These are phyloP conservation scores for Enteromius viviparus DNA, from an alignment of 2,797 vertebrate genomes.

Conservation along the genomic window DNA sequence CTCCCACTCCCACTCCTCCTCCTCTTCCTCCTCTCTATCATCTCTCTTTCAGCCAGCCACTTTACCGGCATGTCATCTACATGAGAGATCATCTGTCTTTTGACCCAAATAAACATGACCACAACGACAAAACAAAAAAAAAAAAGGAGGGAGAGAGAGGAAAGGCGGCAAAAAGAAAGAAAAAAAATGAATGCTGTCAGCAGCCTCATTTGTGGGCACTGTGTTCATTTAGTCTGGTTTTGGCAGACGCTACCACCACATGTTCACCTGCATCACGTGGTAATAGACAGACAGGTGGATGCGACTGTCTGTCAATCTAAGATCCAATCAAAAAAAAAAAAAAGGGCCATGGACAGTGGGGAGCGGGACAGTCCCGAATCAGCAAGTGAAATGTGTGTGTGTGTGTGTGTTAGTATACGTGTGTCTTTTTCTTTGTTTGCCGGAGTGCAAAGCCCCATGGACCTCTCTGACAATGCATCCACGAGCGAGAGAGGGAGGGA, in stretches of 20 bases:
- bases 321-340: conserved; percentile 75
- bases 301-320: conserved; percentile 78
- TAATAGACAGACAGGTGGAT: conserved; percentile 88
- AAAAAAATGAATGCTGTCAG: conserved; percentile 84
- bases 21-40: conserved; percentile 78
- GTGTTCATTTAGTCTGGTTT: conserved; percentile 71
- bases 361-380: conserved; percentile 76
- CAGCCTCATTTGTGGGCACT: conserved; percentile 85
- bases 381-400: conserved; percentile 53
- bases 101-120: conserved; percentile 95
- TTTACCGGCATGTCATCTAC: conserved; percentile 94
- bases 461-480: conserved; percentile 57
- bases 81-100: conserved; percentile 95
- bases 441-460: conserved; percentile 71
- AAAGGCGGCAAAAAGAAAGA: conserved; percentile 7
- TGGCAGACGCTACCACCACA: conserved; percentile 72
- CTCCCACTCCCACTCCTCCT: conserved; percentile 88
- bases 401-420: conserved; percentile 43
- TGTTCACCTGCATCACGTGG: conserved; percentile 87
- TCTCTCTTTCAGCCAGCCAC: conserved; percentile 75
- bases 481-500: conserved; percentile 29
- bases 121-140: conserved; percentile 70
- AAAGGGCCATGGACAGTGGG: conserved; percentile 77
- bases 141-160: conserved; percentile 53
- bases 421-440: conserved; percentile 75